phyloP scores from a whole-genome alignment of 2,888 invertebrate genomes.

The Caenorhabditis japonica region DNA sequence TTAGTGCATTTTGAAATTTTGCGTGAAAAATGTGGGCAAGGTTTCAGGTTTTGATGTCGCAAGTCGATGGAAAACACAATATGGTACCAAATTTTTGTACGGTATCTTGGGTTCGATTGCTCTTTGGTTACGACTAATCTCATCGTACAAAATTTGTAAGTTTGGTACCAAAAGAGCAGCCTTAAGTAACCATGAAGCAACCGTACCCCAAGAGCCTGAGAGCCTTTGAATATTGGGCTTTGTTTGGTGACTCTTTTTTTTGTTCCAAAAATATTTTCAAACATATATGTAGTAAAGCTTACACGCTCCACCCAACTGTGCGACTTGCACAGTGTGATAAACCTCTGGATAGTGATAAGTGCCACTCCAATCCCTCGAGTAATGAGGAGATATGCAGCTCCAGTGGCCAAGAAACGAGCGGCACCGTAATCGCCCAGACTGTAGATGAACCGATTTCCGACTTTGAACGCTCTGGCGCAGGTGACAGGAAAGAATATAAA shows the following conservation, averaged over 20 bases:
- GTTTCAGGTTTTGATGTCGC: no score
- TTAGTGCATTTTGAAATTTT: no score
- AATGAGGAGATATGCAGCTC: neutral
- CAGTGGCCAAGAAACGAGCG: neutral
- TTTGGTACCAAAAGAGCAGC: no score
- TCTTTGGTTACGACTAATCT: no score
- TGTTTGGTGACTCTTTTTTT: neutral
- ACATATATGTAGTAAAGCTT: neutral
- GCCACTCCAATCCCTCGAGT: conserved; percentile 4
- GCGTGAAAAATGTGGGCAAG: no score
- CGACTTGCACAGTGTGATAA: neutral
- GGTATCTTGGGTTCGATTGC: no score
- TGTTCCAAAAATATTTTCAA: neutral
- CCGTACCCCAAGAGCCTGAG: no score
- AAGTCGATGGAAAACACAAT: no score
- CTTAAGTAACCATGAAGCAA: neutral
- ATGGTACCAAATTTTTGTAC: no score
- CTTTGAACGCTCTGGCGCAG: neutral
- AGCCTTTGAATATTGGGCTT: neutral
- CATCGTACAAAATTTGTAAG: no score
- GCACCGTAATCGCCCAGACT: neutral
- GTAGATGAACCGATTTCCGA: neutral
- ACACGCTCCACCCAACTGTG: neutral
- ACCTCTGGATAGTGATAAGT: neutral
- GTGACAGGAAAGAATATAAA: neutral